Percentiles rank a stretch among this genome's conserved stretches.
Evolutionary conservation across 2,797 vertebrate species (phyloP).

Genomic region (Euthynnus affinis): DNA sequence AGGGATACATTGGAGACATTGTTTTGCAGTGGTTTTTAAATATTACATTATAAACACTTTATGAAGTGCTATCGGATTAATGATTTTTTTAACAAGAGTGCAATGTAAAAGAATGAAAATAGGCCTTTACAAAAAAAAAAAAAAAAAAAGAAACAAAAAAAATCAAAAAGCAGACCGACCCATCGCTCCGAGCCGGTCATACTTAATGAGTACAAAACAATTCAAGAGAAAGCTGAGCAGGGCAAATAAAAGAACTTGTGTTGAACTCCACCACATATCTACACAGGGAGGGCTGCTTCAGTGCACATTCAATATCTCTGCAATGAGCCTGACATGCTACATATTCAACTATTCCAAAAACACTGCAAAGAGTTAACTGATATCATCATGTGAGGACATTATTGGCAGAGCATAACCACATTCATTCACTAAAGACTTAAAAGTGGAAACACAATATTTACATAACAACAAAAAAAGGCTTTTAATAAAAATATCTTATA

Average conservation of each 20-base stretch:
- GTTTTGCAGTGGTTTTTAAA: constrained; percentile 40
- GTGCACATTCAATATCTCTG: constrained; percentile 78
- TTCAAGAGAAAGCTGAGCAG: constrained; percentile 61
- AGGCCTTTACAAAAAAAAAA: constrained; percentile 25
- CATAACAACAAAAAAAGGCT: constrained; percentile 90
- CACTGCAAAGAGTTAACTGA: constrained; percentile 78
- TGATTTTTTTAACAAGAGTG: constrained; percentile 47
- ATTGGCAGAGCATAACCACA: constrained; percentile 83
- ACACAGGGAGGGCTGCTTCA: constrained; percentile 72
- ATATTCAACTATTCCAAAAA: constrained; percentile 77
- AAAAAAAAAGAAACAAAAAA: neutral
- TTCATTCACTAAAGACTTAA: constrained; percentile 83
- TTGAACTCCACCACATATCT: constrained; percentile 67
- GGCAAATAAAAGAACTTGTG: constrained; percentile 51
- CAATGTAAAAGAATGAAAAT: constrained; percentile 56
- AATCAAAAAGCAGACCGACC: constrained; percentile 38
- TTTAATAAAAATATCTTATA: constrained; percentile 99
- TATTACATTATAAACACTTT: constrained; percentile 53
- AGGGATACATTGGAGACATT: constrained; percentile 36
- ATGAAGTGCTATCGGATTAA: constrained; percentile 52
- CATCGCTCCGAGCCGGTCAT: constrained; percentile 34
- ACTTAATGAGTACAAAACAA: constrained; percentile 73
- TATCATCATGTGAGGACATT: constrained; percentile 81
- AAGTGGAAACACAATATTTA: constrained; percentile 95
- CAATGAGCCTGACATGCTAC: constrained; percentile 80